Evolutionary conservation across 1,140 invertebrate species (phyloP), one percentile per base, ranked within the genome.

Genomic region (Neomicropteryx cornuta): DNA sequence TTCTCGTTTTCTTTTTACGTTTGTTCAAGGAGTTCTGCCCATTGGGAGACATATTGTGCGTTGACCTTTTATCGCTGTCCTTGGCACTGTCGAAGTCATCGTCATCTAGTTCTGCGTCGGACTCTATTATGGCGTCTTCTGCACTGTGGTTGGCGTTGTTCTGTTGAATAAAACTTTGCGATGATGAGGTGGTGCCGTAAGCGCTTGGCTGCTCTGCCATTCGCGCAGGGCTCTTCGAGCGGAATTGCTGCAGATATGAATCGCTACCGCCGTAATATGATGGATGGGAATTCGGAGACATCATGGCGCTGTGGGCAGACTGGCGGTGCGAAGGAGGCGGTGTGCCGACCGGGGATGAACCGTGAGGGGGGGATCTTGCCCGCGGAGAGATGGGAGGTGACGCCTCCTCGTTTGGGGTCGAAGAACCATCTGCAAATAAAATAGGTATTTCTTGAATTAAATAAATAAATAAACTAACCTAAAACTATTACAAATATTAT

Each of bases 1-100:
- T 99, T 34, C 95, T 68, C 1, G 94, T 98, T 61, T 99, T 98
- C 73, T 99, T 99, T 72, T 98, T 98, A 32, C 94, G 71, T 57
- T 91, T 89, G 33, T 81, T 81, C 13, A 66, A 65, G 16, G 71
- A 67, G 23, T 71, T 74, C 33, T 69, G 66, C 4, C 60, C 53
- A 20, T 68, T 62, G 3, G 57, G 58, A 1, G 47, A 48, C 33
- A 45, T 44, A 36, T 47, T 46, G 21, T 49, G 44, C 4, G 45
- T 50, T 1, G 46, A 48, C 4, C 54, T 56, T 1, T 57, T 58
- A n/a, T 59, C 61, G 13, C 60, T 58, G 2, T 58, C 51, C 14
- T 54, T 53, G 3, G 53, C 52, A 11, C 50, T 48, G 6, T 59
- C 49, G 33, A 47, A 37, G 29, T 55, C 48, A 23, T 54, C n/a